Conservation (phyloP, 2,888 invertebrate species). For the Erebia ligea region DNA sequence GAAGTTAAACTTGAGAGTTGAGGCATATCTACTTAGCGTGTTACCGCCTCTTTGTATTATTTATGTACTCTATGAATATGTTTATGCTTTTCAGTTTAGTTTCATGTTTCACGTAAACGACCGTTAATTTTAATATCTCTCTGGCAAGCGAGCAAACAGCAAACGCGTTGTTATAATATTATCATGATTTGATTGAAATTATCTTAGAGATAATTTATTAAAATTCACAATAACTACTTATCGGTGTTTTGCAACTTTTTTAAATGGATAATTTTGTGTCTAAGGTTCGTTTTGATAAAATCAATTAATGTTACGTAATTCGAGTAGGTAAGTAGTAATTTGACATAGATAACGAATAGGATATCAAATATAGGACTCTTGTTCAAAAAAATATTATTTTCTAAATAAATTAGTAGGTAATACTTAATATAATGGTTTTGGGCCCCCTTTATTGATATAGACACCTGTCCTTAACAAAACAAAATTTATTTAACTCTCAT, state of each 20-base stretch:
- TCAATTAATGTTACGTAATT: background rate
- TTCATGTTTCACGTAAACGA: background rate
- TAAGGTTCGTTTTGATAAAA: constrained; percentile 4
- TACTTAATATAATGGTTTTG: background rate
- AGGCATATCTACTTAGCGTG: constrained; percentile 55
- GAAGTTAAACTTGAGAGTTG: constrained; percentile 61
- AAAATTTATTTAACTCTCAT: background rate
- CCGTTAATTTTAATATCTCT: constrained; percentile 3
- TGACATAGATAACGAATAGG: background rate
- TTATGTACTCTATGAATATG: constrained; percentile 29
- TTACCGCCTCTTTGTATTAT: constrained; percentile 29
- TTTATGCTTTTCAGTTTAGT: constrained; percentile 14
- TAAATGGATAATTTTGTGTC: background rate
- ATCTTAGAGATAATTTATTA: background rate
- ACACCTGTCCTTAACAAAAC: constrained; percentile 1
- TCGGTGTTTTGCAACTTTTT: background rate
- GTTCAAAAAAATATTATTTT: too few relatives aligned
- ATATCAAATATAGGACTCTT: background rate
- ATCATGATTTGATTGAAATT: background rate
- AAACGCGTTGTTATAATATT: background rate
- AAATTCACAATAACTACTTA: background rate
- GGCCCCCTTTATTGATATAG: background rate
- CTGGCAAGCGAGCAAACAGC: background rate
- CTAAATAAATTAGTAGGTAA: too few relatives aligned
- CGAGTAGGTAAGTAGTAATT: background rate